Percentiles rank a stretch among this genome's conserved stretches.
Evolutionary conservation across 2,888 invertebrate genomes (phyloP).

Genomic region (Apamea sordens): DNA sequence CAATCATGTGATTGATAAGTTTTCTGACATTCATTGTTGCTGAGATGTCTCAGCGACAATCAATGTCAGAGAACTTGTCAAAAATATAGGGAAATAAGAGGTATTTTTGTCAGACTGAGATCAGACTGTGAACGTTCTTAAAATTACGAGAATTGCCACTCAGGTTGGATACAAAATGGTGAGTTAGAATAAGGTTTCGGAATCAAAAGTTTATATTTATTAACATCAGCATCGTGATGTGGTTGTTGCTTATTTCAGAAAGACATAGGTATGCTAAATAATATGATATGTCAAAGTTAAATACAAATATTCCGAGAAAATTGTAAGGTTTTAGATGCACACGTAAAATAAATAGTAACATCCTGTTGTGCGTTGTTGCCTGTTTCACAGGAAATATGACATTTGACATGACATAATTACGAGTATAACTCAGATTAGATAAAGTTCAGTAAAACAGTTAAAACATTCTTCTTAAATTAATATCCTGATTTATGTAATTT

Average conservation of each 20-base stretch:
- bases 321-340: no score
- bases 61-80: not conserved
- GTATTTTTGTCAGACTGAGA: not conserved
- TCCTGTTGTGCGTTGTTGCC: no score
- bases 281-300: not conserved
- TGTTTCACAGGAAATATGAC: not conserved
- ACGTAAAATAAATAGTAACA: not conserved
- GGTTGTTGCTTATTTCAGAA: not conserved
- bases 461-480: not conserved
- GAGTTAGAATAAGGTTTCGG: not conserved
- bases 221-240: not conserved
- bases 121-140: no score
- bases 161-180: not conserved
- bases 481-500: conserved; percentile 22
- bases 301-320: not conserved
- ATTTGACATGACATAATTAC: not conserved
- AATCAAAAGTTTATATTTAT: not conserved
- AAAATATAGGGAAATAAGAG: not conserved
- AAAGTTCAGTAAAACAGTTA: not conserved
- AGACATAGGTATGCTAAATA: no score
- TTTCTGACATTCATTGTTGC: no score
- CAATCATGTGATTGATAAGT: not conserved
- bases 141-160: not conserved
- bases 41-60: not conserved
- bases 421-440: not conserved